Evolutionary conservation across 2,888 invertebrate species (phyloP).

Genomic region (Drosophila leonis): DNA sequence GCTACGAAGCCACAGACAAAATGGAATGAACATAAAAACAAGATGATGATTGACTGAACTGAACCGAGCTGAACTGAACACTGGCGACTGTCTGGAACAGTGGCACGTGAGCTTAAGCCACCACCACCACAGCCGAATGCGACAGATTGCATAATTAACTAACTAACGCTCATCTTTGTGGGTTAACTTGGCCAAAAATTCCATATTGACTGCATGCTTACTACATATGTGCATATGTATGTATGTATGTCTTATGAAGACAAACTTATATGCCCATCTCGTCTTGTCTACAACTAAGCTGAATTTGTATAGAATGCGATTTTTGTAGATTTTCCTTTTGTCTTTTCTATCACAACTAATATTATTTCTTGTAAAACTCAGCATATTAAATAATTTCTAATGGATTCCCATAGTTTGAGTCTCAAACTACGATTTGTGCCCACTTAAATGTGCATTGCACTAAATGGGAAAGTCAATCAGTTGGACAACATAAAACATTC

Average conservation of each 20-base stretch:
- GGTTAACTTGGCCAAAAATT: not conserved
- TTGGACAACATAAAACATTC: not conserved
- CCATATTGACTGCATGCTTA: not conserved
- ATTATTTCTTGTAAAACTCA: not conserved
- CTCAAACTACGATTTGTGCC: not conserved
- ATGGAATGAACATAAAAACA: slow-evolving; percentile 23
- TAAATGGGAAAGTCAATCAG: not conserved
- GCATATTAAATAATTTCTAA: not conserved
- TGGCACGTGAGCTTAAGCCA: slow-evolving; percentile 27
- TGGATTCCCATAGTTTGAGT: not conserved
- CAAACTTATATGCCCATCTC: not conserved
- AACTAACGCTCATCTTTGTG: not conserved
- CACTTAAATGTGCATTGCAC: not conserved
- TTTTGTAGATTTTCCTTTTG: not conserved
- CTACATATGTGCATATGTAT: not conserved
- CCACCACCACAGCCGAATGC: slow-evolving; percentile 30
- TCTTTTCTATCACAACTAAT: not conserved
- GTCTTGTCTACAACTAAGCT: not conserved
- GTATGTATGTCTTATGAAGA: not conserved
- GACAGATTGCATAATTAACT: slow-evolving; percentile 58
- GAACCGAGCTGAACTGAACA: slow-evolving; percentile 19
- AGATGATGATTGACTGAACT: slow-evolving; percentile 38
- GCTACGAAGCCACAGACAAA: slow-evolving; percentile 41
- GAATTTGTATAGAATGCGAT: not conserved
- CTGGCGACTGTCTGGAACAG: slow-evolving; percentile 18